Conservation (phyloP, 1,140 invertebrate genomes). For the Papilio polyxenes region DNA sequence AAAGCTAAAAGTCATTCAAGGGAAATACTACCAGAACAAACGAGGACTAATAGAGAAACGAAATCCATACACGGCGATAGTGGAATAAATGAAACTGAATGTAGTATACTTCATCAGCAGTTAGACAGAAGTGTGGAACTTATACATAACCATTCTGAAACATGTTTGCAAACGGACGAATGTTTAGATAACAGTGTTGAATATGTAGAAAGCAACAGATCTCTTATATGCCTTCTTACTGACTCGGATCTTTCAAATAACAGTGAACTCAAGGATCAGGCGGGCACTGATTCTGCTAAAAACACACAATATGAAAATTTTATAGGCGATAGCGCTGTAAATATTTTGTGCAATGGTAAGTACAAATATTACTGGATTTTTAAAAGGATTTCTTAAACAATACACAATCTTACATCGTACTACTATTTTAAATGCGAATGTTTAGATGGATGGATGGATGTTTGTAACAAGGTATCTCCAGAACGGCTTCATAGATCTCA, state of each 20-base stretch:
- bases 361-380: background rate
- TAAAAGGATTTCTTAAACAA: too few species aligned
- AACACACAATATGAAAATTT: background rate
- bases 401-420: too few species aligned
- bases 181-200: conserved; percentile 67
- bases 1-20: conserved; percentile 46
- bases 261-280: conserved; percentile 9
- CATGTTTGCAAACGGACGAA: conserved; percentile 67
- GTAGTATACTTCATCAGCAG: conserved; percentile 46
- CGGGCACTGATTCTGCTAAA: background rate
- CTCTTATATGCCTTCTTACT: conserved; percentile 57
- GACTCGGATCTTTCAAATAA: conserved; percentile 45
- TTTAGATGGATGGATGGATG: too few species aligned
- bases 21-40: conserved; percentile 36
- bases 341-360: conserved; percentile 25
- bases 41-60: conserved; percentile 36
- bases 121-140: conserved; percentile 61
- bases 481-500: too few species aligned
- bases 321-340: background rate
- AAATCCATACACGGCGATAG: conserved; percentile 50
- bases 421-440: too few species aligned
- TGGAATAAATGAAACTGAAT: conserved; percentile 60
- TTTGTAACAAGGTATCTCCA: too few species aligned
- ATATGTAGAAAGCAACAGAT: conserved; percentile 56
- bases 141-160: conserved; percentile 75